Base-by-base conservation (phyloP, 2,113 vertebrate species). In the Indri indri region DNA sequence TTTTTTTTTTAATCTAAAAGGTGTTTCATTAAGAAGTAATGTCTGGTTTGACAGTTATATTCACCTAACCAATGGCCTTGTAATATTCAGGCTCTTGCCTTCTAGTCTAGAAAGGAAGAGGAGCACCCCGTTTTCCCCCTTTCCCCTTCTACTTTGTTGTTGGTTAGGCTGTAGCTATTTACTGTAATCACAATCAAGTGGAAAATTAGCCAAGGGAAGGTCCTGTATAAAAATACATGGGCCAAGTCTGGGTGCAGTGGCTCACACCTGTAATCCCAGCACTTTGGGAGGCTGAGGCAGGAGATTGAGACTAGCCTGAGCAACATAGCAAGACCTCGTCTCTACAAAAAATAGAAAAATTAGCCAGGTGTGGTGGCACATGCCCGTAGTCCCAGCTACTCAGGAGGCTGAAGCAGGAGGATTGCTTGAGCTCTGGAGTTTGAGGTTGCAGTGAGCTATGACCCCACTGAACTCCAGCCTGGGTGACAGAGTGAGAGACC, bases 31-130 rank as follows among this genome's bases (percentile, higher is more conserved):
- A 63, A 66, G 63, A 79, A 63, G 50, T 45, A 59, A n/a, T 3
- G 10, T 4, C 3, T 66, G 30, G 59, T 25, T 52, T n/a, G 37
- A 45, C 3, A 37, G 37, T 18, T 2, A 0, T 10, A 0, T 5
- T 61, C 4, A 1, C 73, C 70, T 52, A 16, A 32, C 54, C 61
- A 42, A 2, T 18, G 47, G 18, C 20, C 0, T 0, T 45, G 32
- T 25, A 6, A 14, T 40, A 8, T 40, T 52, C 71, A 27, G 57
- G 47, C n/a, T 47, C 52, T 66, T 76, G 25, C 59, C 23, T 1
- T 63, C 18, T 42, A 5, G n/a, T 34, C 47, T 54, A 73, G 14
- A 66, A 59, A 73, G 30, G 17, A 20, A 73, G 30, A 88, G 47
- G 68, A 88, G 37, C 7, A 6, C 7, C 8, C 16, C 16, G 25